Base-by-base conservation (phyloP, 2,888 invertebrate species). In the Pollenia angustigena region DNA sequence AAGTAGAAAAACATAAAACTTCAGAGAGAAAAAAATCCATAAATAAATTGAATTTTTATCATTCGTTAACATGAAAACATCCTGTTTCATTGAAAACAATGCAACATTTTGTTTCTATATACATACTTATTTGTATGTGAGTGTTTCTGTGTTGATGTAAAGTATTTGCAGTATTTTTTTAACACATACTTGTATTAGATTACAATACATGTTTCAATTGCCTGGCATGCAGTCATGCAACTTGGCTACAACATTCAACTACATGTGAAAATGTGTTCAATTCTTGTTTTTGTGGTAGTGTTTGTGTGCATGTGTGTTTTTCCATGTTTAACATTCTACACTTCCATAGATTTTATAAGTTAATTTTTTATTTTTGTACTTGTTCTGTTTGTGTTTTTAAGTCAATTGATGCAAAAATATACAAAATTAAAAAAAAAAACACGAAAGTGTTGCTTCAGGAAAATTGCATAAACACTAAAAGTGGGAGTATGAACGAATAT, bases 21-120 rank as follows among this genome's bases (percentile, higher is more conserved):
- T 16, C 14, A 62, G n/a, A 62, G 23, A 23, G 2, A 23, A 16
- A 54, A 72, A n/a, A 48, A 14, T 60, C 48, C 48, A 72, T 48
- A 81, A 74, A 74, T 74, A 74, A 81, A 66, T 74, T 48, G 58
- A 81, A 74, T 81, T 81, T 81, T 58, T 74, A 74, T 81, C 66
- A 74, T 66, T 74, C 48, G 56, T 72, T 14, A 81, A 81, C 72
- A 64, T 72, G 48, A 56, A 54, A 81, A 81, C 64, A 58, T 81
- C 18, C 48, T 81, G 66, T 74, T 66, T 54, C 40, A 16, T 46
- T 62, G 71, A 71, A 12, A 81, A 64, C 72, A 81, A 72, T 64
- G 52, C 60, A 71, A 72, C 62, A 71, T 71, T 60, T 52, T 62
- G 18, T 50, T 71, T 60, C 23, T 60, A 1, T n/a, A 32, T 40